Conservation (phyloP, 1,140 invertebrate genomes). For the Apis laboriosa region DNA sequence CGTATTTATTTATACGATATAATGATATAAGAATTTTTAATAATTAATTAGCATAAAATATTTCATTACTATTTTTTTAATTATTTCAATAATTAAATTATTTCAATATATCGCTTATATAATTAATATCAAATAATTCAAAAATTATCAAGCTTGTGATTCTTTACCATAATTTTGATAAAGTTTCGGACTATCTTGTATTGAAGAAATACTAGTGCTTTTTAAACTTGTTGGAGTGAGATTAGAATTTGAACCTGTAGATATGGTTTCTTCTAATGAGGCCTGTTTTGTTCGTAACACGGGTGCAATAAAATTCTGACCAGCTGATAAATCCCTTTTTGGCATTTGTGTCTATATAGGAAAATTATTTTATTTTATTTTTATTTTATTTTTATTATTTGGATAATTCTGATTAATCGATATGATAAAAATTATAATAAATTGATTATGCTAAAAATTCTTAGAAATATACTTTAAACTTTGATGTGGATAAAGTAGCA, state of each 20-base stretch:
- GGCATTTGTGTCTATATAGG: conserved; percentile 65
- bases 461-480: conserved; percentile 72
- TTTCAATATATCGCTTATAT: neutral
- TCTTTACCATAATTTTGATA: conserved; percentile 77
- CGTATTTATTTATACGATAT: conserved; percentile 3
- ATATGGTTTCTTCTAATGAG: conserved; percentile 71
- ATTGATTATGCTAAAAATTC: neutral
- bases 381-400: neutral
- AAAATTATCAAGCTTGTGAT: conserved; percentile 59
- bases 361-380: neutral
- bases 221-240: conserved; percentile 65
- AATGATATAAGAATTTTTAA: neutral
- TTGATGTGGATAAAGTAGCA: conserved; percentile 75
- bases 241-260: conserved; percentile 65
- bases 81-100: neutral
- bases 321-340: conserved; percentile 74
- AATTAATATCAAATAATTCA: neutral
- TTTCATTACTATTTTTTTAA: neutral
- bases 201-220: conserved; percentile 64
- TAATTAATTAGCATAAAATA: conserved; percentile 1
- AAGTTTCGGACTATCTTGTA: conserved; percentile 76
- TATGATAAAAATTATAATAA: neutral
- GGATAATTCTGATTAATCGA: neutral
- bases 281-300: conserved; percentile 71
- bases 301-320: conserved; percentile 77